Evolutionary conservation across 2,113 vertebrate genomes (phyloP), one percentile per base, ranked within the genome.

Genomic region (Pseudois nayaur): DNA sequence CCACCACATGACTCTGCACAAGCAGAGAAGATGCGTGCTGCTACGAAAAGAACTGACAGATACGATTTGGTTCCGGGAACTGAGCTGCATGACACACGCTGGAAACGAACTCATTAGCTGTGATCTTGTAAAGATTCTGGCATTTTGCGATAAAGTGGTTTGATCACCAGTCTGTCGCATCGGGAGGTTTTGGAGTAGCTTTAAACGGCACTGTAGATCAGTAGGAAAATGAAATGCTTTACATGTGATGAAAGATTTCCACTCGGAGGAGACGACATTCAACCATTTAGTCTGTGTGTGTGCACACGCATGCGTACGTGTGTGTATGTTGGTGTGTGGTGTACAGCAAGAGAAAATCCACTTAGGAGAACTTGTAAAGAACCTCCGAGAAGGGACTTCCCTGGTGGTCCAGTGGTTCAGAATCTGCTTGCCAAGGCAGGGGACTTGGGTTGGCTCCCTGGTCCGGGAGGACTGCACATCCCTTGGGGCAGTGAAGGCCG

Each of bases 31-130:
- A 4, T 3, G n/a, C 27, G n/a, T 0, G 4, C 31, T 71, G 1
- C 62, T 14, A 19, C 59, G 87, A 87, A 54, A 85, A 54, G 54
- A 27, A 15, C 60, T 91, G 95, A 95, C 50, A 52, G 91, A 19
- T 27, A 27, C 1, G 40, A 87, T 92, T 91, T 52, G 43, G 31
- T 87, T 92, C 87, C 74, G 11, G 83, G 17, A 91, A 93, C 5
- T 3, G 52, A 95, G 86, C 45, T 29, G 88, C 11, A 3, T 52
- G 91, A 81, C 50, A 86, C 36, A 5, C 12, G 36, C 94, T 89
- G 82, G 91, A 91, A 94, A 54, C 15, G 9, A 85, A 89, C 59
- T 94, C 97, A 64, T 96, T 96, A 94, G 43, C 64, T 96, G 60
- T 57, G 87, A 91, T 89, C 88, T 92, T 89, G 45, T 60, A 74